phyloP scores from a whole-genome alignment of 2,113 vertebrate species.

The Gymnarchus niloticus region DNA sequence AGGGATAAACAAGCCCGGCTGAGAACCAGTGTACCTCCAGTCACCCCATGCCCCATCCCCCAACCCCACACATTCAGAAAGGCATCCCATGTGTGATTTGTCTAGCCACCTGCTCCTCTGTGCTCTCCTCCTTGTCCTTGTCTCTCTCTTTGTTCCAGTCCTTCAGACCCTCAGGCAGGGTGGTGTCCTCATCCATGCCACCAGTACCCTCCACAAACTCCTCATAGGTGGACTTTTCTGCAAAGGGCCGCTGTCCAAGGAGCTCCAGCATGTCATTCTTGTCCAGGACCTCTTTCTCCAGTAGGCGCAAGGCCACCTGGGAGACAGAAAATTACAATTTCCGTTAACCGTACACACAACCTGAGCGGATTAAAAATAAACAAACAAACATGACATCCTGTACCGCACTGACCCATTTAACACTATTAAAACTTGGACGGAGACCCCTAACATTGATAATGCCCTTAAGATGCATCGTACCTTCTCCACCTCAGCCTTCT shows the following conservation, averaged over 20 bases:
- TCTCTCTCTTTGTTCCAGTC: slow-evolving; percentile 91
- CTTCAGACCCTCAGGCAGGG: slow-evolving; percentile 87
- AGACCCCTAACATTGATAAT: neutral
- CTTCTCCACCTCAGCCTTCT: slow-evolving; percentile 88
- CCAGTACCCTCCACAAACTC: slow-evolving; percentile 97
- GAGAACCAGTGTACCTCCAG: neutral
- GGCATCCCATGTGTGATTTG: slow-evolving; percentile 73
- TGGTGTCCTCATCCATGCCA: slow-evolving; percentile 86
- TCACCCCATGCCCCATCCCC: neutral
- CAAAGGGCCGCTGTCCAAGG: slow-evolving; percentile 82
- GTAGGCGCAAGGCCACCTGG: slow-evolving; percentile 84
- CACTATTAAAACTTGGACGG: neutral
- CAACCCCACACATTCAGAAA: slow-evolving; percentile 54
- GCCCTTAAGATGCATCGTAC: slow-evolving; percentile 47
- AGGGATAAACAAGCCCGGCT: neutral
- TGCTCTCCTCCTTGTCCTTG: slow-evolving; percentile 68
- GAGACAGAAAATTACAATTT: slow-evolving; percentile 13
- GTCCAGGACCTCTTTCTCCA: slow-evolving; percentile 92
- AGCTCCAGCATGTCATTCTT: slow-evolving; percentile 91
- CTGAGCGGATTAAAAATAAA: neutral
- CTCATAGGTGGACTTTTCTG: slow-evolving; percentile 91
- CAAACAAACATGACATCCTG: neutral
- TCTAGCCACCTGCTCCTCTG: slow-evolving; percentile 69
- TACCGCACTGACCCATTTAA: neutral
- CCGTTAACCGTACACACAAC: neutral